A percentile compares a stretch with the other conserved stretches of the same genome.
phyloP scores from a whole-genome alignment of 2,113 vertebrate genomes.

The Fregetta grallaria region DNA sequence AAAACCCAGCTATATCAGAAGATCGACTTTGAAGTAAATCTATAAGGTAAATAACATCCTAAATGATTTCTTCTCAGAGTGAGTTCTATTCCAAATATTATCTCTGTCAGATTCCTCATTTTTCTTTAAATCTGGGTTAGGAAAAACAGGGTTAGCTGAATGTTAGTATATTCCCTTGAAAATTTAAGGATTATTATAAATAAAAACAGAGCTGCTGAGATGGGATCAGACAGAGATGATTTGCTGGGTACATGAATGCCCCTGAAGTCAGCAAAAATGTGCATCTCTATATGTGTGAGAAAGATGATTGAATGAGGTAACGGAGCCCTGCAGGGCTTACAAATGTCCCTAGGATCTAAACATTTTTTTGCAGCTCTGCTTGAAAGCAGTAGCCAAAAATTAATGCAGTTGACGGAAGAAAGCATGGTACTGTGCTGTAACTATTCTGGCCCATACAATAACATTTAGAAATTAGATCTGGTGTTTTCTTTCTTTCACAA shows the following conservation, averaged over 20 bases:
- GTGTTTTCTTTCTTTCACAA: constrained; percentile 27
- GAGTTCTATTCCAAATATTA: neutral
- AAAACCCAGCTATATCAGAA: neutral
- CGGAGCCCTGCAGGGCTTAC: constrained; percentile 44
- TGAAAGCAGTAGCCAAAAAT: constrained; percentile 36
- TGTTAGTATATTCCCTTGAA: neutral
- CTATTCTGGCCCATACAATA: neutral
- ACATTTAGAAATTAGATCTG: neutral
- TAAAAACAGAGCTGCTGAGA: constrained; percentile 32
- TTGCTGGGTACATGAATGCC: constrained; percentile 19
- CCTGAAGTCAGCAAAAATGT: constrained; percentile 65
- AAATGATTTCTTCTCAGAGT: neutral
- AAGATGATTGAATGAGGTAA: constrained; percentile 69
- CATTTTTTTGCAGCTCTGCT: constrained; percentile 54
- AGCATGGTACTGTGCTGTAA: neutral
- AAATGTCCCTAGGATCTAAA: constrained; percentile 25
- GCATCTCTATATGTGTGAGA: constrained; percentile 16
- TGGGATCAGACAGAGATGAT: constrained; percentile 56
- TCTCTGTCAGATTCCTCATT: neutral
- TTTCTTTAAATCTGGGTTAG: neutral
- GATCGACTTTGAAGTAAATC: neutral
- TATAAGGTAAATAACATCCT: neutral
- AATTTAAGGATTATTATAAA: constrained; percentile 48
- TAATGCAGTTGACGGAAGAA: neutral
- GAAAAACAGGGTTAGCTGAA: constrained; percentile 3